Percentiles rank a stretch among this genome's conserved stretches.
These are phyloP conservation scores for Apis cerana DNA, from an alignment of 1,140 invertebrate species.

Conservation along the genomic window DNA sequence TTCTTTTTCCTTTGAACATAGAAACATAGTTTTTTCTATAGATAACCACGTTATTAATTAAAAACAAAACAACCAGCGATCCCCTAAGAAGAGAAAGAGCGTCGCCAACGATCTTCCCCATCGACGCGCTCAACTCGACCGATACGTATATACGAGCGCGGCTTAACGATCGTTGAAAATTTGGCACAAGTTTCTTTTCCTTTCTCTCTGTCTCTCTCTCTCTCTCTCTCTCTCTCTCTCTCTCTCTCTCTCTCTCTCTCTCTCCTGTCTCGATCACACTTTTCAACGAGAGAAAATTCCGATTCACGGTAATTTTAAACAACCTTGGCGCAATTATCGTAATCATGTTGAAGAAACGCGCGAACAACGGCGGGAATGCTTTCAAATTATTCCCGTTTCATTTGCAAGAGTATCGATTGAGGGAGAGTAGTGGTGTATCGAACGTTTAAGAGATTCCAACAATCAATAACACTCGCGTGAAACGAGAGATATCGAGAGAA, in stretches of 20 bases:
- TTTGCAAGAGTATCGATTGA: constrained; percentile 14
- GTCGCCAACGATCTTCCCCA: background rate
- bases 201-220: background rate
- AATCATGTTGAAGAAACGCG: background rate
- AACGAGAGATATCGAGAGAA: background rate
- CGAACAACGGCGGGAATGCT: constrained; percentile 37
- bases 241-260: too few species aligned
- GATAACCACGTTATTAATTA: background rate
- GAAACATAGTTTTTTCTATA: too few species aligned
- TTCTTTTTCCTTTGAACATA: background rate
- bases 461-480: background rate
- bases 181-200: constrained; percentile 54
- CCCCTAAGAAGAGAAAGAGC: background rate
- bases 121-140: background rate
- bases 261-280: background rate
- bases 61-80: background rate
- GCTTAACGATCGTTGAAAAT: constrained; percentile 37
- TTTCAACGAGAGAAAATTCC: background rate
- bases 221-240: too few species aligned
- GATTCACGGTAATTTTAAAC: too few species aligned
- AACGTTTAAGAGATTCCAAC: constrained; percentile 1
- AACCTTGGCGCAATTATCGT: too few species aligned
- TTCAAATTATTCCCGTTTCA: constrained; percentile 31
- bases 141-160: background rate
- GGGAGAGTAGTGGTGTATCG: background rate